Evolutionary conservation across 2,888 invertebrate species (phyloP).

Genomic region (Machimus rusticus): DNA sequence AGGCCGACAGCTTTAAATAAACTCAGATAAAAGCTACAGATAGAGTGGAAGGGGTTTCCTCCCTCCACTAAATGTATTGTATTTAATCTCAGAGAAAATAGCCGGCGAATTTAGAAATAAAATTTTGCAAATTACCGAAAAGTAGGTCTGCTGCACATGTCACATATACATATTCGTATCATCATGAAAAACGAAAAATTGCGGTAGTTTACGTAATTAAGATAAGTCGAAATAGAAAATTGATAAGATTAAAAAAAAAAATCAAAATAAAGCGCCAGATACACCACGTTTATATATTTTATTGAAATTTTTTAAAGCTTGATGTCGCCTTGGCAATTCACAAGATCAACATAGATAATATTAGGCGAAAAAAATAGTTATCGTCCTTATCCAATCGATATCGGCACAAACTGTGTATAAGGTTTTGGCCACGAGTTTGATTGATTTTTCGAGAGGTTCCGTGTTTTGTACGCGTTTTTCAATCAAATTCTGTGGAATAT

Average conservation of each 20-base stretch:
- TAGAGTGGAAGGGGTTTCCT: background rate
- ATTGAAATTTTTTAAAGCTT: background rate
- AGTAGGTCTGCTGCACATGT: slow-evolving; percentile 7
- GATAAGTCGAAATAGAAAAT: background rate
- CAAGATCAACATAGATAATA: background rate
- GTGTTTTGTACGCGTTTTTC: background rate
- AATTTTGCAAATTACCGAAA: background rate
- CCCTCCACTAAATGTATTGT: background rate
- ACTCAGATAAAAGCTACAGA: background rate
- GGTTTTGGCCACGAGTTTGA: background rate
- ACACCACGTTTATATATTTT: background rate
- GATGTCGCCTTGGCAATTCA: background rate
- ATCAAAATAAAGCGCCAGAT: background rate
- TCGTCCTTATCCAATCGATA: background rate
- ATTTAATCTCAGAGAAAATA: background rate
- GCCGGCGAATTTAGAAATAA: background rate
- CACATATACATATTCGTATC: background rate
- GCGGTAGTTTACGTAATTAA: background rate
- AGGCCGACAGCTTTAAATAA: background rate
- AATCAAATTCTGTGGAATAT: background rate
- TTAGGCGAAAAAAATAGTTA: background rate
- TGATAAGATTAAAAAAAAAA: background rate
- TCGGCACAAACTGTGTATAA: background rate
- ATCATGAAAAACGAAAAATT: background rate
- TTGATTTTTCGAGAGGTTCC: slow-evolving; percentile 2